phyloP scores from a whole-genome alignment of 1,140 invertebrate species.

The Lepidurus couesii region DNA sequence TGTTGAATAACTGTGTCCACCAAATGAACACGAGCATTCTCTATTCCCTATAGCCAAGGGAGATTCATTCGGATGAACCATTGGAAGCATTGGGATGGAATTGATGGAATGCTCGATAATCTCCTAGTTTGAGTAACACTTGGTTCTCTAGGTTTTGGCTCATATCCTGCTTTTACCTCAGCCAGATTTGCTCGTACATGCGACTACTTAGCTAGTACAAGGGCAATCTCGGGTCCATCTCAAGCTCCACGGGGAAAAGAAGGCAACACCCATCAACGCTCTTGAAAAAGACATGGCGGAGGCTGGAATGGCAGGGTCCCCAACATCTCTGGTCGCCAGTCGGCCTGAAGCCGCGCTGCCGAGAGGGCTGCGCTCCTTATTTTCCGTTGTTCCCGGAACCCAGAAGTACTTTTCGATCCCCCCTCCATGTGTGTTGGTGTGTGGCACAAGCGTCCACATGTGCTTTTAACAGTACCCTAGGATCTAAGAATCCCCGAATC shows the following conservation, averaged over 20 bases:
- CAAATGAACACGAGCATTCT: no score
- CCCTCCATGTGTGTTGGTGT: not conserved
- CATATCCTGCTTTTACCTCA: not conserved
- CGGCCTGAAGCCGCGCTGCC: conserved; percentile 19
- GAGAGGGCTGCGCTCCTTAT: conserved; percentile 9
- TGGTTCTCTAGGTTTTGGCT: not conserved
- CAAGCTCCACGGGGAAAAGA: not conserved
- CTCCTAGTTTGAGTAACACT: not conserved
- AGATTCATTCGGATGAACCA: not conserved
- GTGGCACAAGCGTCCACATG: not conserved
- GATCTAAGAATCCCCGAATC: not conserved
- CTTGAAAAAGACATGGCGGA: conserved; percentile 17
- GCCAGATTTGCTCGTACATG: conserved; percentile 3
- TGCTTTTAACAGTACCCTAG: not conserved
- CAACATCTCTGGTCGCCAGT: not conserved
- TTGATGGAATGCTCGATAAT: not conserved
- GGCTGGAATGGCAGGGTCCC: conserved; percentile 17
- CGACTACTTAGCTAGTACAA: not conserved
- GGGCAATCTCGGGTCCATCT: not conserved
- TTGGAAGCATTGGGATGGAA: not conserved
- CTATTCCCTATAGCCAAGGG: no score
- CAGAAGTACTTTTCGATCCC: not conserved
- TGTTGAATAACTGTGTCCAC: no score
- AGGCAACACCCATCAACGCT: conserved; percentile 6
- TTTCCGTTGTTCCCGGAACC: not conserved